phyloP scores from a whole-genome alignment of 2,113 vertebrate species.

The Salvator merianae region DNA sequence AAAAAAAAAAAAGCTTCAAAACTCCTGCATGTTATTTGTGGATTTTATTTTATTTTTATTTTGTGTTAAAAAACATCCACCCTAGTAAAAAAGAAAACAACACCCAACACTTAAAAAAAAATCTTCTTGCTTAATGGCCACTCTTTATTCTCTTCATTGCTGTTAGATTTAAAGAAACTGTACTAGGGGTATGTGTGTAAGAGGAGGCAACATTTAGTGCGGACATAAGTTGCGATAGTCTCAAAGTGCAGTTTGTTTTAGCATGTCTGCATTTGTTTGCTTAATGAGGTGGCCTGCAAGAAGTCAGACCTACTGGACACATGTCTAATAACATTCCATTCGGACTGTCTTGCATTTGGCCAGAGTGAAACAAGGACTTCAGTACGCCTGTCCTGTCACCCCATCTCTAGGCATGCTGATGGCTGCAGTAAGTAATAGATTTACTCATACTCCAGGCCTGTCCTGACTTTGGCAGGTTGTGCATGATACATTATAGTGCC shows the following conservation, averaged over 20 bases:
- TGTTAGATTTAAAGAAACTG: constrained; percentile 40
- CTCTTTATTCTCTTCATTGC: constrained; percentile 43
- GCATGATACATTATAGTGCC: too few relatives aligned
- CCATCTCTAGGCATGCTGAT: constrained; percentile 10
- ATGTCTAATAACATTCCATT: background rate
- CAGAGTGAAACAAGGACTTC: background rate
- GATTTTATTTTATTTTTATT: constrained; percentile 38
- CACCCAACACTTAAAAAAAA: background rate
- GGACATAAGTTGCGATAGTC: constrained; percentile 15
- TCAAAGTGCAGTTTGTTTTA: constrained; percentile 45
- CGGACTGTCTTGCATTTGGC: constrained; percentile 29
- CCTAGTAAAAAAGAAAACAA: constrained; percentile 48
- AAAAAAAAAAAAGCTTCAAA: constrained; percentile 63
- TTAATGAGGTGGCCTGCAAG: constrained; percentile 35
- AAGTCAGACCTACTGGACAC: constrained; percentile 23
- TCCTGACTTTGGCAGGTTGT: too few relatives aligned
- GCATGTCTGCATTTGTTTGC: constrained; percentile 46
- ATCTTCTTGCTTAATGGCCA: constrained; percentile 41
- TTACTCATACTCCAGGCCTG: background rate
- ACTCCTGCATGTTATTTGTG: constrained; percentile 59
- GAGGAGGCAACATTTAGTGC: background rate
- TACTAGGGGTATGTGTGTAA: constrained; percentile 1
- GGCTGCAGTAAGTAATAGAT: background rate
- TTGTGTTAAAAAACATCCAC: constrained; percentile 32
- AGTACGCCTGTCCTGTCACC: background rate